phyloP scores from a whole-genome alignment of 2,113 vertebrate genomes.

The Hyla sarda region DNA sequence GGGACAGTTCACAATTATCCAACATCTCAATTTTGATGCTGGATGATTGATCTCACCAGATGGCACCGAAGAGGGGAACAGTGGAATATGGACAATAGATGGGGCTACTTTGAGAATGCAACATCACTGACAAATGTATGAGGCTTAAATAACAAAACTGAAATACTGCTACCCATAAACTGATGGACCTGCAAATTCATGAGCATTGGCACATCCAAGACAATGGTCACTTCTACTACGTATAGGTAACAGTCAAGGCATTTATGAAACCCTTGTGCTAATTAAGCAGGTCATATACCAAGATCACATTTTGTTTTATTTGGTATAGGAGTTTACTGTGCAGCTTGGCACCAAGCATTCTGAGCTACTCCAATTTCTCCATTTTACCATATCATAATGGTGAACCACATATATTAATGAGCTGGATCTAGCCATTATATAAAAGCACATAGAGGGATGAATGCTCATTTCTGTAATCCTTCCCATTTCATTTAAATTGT shows the following conservation, averaged over 20 bases:
- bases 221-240: background rate
- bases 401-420: background rate
- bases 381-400: background rate
- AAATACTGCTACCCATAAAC: background rate
- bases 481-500: background rate
- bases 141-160: too few species aligned
- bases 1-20: too few species aligned
- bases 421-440: background rate
- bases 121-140: background rate
- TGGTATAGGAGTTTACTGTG: background rate
- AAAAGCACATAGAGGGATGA: background rate
- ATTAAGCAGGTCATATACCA: background rate
- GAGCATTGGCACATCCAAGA: background rate
- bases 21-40: too few species aligned
- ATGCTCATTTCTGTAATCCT: conserved; percentile 16
- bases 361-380: background rate
- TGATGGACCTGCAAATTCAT: background rate
- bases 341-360: background rate
- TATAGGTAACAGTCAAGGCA: background rate
- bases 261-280: background rate
- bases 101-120: background rate
- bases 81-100: background rate
- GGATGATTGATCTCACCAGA: too few species aligned
- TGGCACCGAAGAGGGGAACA: too few species aligned
- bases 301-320: conserved; percentile 1